Percentiles rank a stretch among this genome's conserved stretches.
Evolutionary conservation across 2,113 vertebrate genomes (phyloP).

Genomic region (Heteronetta atricapilla): DNA sequence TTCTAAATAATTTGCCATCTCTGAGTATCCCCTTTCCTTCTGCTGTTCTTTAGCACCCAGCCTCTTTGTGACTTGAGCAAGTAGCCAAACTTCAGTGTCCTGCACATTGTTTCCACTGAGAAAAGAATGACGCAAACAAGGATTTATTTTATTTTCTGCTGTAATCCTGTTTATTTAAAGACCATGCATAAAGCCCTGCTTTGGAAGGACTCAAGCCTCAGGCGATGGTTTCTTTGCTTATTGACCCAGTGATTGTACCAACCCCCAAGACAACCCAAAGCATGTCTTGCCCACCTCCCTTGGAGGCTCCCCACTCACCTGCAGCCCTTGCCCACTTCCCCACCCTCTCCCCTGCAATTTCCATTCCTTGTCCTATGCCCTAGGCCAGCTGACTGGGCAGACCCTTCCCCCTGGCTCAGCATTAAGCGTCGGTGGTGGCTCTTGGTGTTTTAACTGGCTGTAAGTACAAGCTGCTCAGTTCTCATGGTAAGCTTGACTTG

Average conservation of each 20-base stretch:
- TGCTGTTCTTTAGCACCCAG: not conserved
- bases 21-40: not conserved
- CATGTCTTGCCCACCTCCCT: accelerated
- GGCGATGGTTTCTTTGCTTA: not conserved
- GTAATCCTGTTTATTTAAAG: slow-evolving; percentile 1
- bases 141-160: not conserved
- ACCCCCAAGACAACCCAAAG: not conserved
- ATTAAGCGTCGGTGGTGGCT: not conserved
- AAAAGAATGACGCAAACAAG: not conserved
- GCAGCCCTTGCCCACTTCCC: not conserved
- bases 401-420: not conserved
- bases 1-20: slow-evolving; percentile 14
- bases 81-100: not conserved
- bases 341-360: accelerated
- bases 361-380: not conserved
- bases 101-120: not conserved
- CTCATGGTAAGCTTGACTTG: not conserved
- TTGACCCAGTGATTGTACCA: not conserved
- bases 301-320: accelerated
- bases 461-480: not conserved
- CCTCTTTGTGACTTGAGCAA: not conserved
- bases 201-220: not conserved
- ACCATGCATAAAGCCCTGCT: not conserved
- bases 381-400: accelerated
- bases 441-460: not conserved